Base-by-base conservation (phyloP, 2,797 vertebrate genomes). In the Linurgus olivaceus region DNA sequence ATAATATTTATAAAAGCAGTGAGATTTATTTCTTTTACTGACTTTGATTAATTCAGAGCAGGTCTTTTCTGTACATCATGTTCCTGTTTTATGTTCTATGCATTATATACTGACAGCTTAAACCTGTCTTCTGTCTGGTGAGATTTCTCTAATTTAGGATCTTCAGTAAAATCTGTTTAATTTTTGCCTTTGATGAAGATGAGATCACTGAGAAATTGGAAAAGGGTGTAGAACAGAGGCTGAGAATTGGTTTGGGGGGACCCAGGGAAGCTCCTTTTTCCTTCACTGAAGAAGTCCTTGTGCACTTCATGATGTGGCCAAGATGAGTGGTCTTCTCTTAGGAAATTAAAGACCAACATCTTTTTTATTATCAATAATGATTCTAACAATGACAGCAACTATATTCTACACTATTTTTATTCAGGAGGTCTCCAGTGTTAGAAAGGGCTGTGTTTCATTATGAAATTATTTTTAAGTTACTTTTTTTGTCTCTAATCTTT, bases 401-500 rank as follows among this genome's bases (percentile, higher is more conserved):
- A 4, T 42, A 55, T 77, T 91, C 82, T 52, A 47, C 35, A 13
- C 29, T 51, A 28, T 45, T 86, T 95, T 87, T 84, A 72, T 86
- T 95, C 67, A 33, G 50, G 80, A 79, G 50, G 15, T 86, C 37
- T 90, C n/a, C 40, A 73, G 44, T 73, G 50, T 86, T 93, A 86
- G 83, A 54, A 91, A 83, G 66, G 52, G 50, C 82, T 67, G 23
- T 91, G 57, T 92, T 93, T 61, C 45, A 83, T 93, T 88, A 74
- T 54, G 47, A 73, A 90, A 45, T 89, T 89, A 50, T 87, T 91
- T 93, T 90, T 50, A 90, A 84, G 79, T 77, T 78, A 87, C 44
- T 67, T 87, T 83, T 89, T 81, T 85, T 83, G 76, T 81, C 67
- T 78, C n/a, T 92, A 82, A 91, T 80, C 71, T 92, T 94, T 55